phyloP scores from a whole-genome alignment of 64 coral and sea anemone genomes.

The Montipora foliosa region DNA sequence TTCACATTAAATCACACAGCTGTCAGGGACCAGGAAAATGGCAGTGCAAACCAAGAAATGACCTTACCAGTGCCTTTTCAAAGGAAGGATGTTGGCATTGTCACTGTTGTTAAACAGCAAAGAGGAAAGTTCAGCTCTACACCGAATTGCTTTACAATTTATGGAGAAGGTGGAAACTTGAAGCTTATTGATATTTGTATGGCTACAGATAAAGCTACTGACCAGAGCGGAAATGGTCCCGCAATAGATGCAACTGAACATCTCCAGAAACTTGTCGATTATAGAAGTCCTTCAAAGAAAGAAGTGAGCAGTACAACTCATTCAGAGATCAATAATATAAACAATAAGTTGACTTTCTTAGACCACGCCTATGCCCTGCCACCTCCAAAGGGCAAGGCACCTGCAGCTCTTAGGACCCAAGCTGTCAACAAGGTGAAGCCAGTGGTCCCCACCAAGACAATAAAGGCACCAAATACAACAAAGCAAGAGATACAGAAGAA shows the following conservation, averaged over 20 bases:
- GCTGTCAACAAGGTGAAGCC: slow-evolving; percentile 34
- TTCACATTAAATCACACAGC: slow-evolving; percentile 37
- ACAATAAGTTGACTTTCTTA: slow-evolving; percentile 81
- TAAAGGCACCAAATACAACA: slow-evolving; percentile 11
- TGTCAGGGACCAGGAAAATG: slow-evolving; percentile 57
- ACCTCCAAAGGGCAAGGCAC: slow-evolving; percentile 47
- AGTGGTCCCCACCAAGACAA: background rate
- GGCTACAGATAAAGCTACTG: slow-evolving; percentile 22
- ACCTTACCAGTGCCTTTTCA: background rate
- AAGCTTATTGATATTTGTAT: slow-evolving; percentile 25
- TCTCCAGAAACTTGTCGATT: slow-evolving; percentile 38
- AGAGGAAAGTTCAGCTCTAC: slow-evolving; percentile 47
- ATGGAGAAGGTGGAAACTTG: slow-evolving; percentile 54
- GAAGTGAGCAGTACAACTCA: slow-evolving; percentile 15
- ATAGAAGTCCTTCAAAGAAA: background rate
- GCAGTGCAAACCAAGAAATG: background rate
- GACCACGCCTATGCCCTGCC: slow-evolving; percentile 92
- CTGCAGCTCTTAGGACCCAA: background rate
- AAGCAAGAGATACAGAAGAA: slow-evolving; percentile 48
- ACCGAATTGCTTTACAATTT: slow-evolving; percentile 83
- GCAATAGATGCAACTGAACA: background rate
- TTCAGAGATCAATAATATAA: slow-evolving; percentile 76
- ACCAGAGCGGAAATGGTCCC: slow-evolving; percentile 20
- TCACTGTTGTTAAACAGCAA: slow-evolving; percentile 73
- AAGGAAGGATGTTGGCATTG: slow-evolving; percentile 64